Base-by-base conservation (phyloP, 2,797 vertebrate species). In the Sebastolobus alascanus region DNA sequence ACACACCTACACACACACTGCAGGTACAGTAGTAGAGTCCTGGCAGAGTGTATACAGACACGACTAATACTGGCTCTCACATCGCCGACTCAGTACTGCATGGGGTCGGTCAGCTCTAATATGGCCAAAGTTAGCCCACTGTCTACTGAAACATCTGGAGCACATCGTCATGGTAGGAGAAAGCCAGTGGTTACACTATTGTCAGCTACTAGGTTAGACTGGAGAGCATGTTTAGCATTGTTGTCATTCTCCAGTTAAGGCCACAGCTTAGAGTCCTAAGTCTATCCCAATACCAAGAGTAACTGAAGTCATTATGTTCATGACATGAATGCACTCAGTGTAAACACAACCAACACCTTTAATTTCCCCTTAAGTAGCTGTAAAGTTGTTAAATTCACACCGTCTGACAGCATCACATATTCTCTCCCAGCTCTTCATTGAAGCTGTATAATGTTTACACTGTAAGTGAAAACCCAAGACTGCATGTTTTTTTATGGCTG, bases 21-120 rank as follows among this genome's bases (percentile, higher is more conserved):
- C 73, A 84, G 86, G 86, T 50, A 50, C 46, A 50, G 8, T 84
- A 87, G 77, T 65, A 38, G 31, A 87, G 73, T 60, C 77, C 43
- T 68, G 38, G 43, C 74, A 74, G 66, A 77, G 81, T 68, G 67
- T 69, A 71, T 40, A 60, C 77, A 79, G 78, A 72, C 75, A 84
- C 75, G 79, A 74, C 81, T 77, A 77, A 86, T 83, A 65, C 71
- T 38, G 25, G 38, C 82, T 77, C 64, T 85, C 80, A 78, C 69
- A 83, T 82, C 75, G 66, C 25, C 2, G 59, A 55, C 81, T 31
- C 71, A 43, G 29, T 64, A 22, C 43, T 64, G 74, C 54, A 52
- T 20, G 10, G 73, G 72, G 20, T 77, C 68, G 67, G 38, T 69
- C 71, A 60, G 52, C 69, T 80, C 66, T 89, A 91, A 91, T 92